A percentile compares a stretch with the other conserved stretches of the same genome.
These are phyloP conservation scores for Champsocephalus esox DNA, from an alignment of 2,797 vertebrate species.

Conservation along the genomic window DNA sequence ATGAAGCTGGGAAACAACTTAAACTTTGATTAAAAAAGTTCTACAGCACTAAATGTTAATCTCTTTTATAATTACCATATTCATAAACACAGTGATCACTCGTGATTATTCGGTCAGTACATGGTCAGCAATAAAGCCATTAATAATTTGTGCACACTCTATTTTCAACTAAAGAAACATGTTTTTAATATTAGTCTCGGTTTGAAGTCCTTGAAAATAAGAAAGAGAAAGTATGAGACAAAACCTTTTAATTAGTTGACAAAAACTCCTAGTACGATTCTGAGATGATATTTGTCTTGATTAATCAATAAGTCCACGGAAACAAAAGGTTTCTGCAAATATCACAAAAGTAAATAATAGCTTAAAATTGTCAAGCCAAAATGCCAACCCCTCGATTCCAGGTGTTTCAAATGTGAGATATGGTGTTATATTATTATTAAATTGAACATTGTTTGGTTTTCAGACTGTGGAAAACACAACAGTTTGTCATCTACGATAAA, in stretches of 20 bases:
- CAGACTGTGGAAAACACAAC: background rate
- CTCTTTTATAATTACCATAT: background rate
- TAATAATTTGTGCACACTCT: background rate
- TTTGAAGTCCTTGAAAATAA: background rate
- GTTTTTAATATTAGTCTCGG: background rate
- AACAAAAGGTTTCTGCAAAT: background rate
- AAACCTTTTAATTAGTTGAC: background rate
- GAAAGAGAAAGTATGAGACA: background rate
- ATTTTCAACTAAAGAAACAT: background rate
- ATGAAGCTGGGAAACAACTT: constrained; percentile 11
- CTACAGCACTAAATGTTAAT: constrained; percentile 9
- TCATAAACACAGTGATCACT: background rate
- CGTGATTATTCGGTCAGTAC: background rate
- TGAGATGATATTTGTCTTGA: background rate
- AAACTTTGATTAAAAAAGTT: constrained; percentile 36
- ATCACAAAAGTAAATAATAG: background rate
- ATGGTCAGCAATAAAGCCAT: constrained; percentile 7
- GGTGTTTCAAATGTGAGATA: background rate
- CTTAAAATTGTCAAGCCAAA: background rate
- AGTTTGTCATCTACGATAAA: no score
- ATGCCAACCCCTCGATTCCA: background rate
- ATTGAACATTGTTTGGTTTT: background rate
- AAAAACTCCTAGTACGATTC: background rate
- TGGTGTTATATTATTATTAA: background rate
- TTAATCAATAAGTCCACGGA: background rate